Conservation (phyloP, 2,113 vertebrate species). For the Prunella himalayana region DNA sequence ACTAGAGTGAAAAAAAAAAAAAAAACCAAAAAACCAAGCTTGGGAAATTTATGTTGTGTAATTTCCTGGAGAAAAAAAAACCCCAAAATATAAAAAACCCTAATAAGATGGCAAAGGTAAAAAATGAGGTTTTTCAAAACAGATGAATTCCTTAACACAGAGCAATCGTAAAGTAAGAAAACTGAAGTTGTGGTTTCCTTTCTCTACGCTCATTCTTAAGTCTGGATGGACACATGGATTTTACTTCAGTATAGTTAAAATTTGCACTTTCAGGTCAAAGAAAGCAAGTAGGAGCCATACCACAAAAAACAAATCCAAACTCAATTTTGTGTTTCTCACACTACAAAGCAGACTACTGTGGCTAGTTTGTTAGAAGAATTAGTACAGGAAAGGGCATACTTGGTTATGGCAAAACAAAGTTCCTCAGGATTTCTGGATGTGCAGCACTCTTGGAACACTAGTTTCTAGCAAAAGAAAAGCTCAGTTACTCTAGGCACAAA, state of each 20-base stretch:
- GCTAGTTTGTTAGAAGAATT: background rate
- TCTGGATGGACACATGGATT: background rate
- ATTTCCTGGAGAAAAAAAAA: background rate
- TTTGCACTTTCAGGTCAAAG: background rate
- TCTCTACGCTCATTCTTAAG: background rate
- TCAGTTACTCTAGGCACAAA: background rate
- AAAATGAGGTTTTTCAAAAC: background rate
- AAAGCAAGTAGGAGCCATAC: background rate
- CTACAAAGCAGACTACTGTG: background rate
- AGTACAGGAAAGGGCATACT: background rate
- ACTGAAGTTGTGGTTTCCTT: background rate
- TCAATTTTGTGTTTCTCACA: background rate
- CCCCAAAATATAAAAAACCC: accelerated
- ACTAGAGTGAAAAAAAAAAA: background rate
- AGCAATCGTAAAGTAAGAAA: background rate
- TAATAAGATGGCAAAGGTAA: background rate
- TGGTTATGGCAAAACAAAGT: background rate
- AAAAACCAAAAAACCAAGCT: background rate
- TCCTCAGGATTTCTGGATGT: background rate
- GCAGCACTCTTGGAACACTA: background rate
- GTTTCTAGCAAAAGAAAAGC: background rate
- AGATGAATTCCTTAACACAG: background rate
- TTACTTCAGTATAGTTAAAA: background rate
- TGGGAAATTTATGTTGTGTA: background rate
- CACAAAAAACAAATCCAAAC: background rate